Conservation (phyloP, 2,888 invertebrate genomes). For the Xanthorhoe spadicearia region DNA sequence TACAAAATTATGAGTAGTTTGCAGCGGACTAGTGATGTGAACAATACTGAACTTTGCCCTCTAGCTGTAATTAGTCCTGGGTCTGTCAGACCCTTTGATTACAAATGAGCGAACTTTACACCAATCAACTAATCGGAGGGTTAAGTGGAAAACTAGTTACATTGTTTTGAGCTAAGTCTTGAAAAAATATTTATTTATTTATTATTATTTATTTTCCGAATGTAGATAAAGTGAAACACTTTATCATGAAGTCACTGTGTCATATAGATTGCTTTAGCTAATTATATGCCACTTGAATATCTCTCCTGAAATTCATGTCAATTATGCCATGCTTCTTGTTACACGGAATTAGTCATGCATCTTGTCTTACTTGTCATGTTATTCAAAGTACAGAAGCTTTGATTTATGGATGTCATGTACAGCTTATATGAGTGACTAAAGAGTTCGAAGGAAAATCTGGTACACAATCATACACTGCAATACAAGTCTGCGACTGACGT, state of each 20-base stretch:
- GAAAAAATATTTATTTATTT: too few relatives aligned
- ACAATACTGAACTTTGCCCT: slow-evolving; percentile 24
- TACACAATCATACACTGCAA: neutral
- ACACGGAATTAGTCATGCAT: neutral
- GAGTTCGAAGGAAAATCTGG: neutral
- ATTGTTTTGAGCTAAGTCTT: neutral
- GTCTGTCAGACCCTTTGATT: slow-evolving; percentile 36
- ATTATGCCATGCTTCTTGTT: neutral
- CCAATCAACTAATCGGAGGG: slow-evolving; percentile 32
- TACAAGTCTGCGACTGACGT: neutral
- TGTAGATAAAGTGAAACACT: too few relatives aligned
- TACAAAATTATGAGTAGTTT: slow-evolving; percentile 3
- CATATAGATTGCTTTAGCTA: too few relatives aligned
- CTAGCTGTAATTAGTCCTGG: slow-evolving; percentile 18
- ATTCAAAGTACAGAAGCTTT: neutral
- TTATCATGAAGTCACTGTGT: too few relatives aligned
- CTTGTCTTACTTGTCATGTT: neutral
- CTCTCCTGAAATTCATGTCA: too few relatives aligned
- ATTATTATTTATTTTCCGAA: too few relatives aligned
- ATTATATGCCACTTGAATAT: too few relatives aligned
- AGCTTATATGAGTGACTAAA: neutral
- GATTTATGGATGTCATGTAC: neutral
- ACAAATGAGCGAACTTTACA: slow-evolving; percentile 37
- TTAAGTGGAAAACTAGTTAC: neutral
- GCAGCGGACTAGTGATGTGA: slow-evolving; percentile 13